Evolutionary conservation across 1,140 invertebrate genomes (phyloP), one percentile per base, ranked within the genome.

Genomic region (Monochamus saltuarius): DNA sequence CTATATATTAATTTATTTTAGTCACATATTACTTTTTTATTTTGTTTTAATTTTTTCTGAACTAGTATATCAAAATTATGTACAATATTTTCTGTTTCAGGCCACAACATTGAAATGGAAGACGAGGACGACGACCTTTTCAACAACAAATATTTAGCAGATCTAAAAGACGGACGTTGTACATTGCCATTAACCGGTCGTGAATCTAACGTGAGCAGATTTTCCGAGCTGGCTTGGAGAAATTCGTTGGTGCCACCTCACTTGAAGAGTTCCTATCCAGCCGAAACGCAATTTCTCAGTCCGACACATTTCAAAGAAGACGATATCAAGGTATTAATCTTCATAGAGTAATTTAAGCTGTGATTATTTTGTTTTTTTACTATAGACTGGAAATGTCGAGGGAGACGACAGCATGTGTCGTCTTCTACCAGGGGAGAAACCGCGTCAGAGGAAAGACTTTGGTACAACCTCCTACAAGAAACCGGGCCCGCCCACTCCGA

Each of bases 161-260:
- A 90, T 71, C 74, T 91, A 63, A 83, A 87, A 57, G 73, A 75
- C 11, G 81, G 81, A 1, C 64, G 68, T 52, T 74, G 65, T 46
- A 37, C 64, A 17, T 16, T 74, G 1, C 61, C 61, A 13, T 16
- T 55, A 47, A 19, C 55, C 10, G 74, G 74, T 45, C 43, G 65
- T 9, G 76, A 79, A 42, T 69, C 67, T 38, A 65, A 59, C 29
- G 61, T 39, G 50, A 73, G 76, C 16, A 73, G 89, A 54, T 65
- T 91, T 10, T 84, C 84, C 4, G 89, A 93, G 72, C 79, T 96
- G 13, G 85, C 89, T 69, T 84, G 87, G 71, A 80, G 94, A 22
- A 97, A 97, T 77, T 92, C 93, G 0, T 77, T 95, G 49, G 89
- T 89, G 62, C 89, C 87, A 14, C 91, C 92, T 4, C 94, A 97